A percentile compares a stretch with the other conserved stretches of the same genome.
Evolutionary conservation across 1,140 invertebrate genomes (phyloP).

Genomic region (Hycleus phaleratus): DNA sequence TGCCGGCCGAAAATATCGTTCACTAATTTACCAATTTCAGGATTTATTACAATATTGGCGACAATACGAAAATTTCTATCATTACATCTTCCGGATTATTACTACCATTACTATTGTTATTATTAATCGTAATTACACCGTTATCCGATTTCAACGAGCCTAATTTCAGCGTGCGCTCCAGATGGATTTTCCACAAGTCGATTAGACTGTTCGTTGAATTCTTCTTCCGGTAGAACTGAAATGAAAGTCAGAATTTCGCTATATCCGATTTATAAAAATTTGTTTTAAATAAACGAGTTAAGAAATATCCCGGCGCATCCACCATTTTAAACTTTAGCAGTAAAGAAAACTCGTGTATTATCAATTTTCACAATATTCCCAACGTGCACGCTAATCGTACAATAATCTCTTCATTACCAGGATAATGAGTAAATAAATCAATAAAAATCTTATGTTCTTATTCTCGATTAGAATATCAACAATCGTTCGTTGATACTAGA

Average conservation of each 20-base stretch:
- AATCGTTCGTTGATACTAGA: conserved; percentile 65
- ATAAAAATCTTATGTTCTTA: conserved; percentile 46
- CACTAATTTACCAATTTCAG: conserved; percentile 55
- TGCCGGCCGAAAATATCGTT: conserved; percentile 37
- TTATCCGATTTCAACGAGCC: conserved; percentile 40
- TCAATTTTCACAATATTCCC: conserved; percentile 53
- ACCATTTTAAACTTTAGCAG: not conserved
- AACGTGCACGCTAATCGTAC: conserved; percentile 57
- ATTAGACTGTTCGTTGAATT: conserved; percentile 49
- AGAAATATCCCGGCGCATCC: not conserved
- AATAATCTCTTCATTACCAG: conserved; percentile 54
- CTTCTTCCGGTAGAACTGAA: conserved; percentile 50
- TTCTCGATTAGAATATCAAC: conserved; percentile 54
- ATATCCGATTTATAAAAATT: not conserved
- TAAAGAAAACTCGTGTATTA: conserved; percentile 33
- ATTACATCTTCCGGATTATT: not conserved
- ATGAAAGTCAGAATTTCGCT: conserved; percentile 14
- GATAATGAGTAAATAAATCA: conserved; percentile 50
- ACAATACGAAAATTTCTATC: conserved; percentile 53
- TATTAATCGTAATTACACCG: too few species aligned
- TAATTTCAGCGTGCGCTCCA: conserved; percentile 44
- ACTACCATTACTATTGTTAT: conserved; percentile 37
- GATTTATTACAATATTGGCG: conserved; percentile 66
- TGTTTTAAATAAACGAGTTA: too few species aligned
- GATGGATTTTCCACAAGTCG: conserved; percentile 51